These are phyloP conservation scores for Tipula confusa DNA, from an alignment of 2,888 invertebrate genomes.

Conservation along the genomic window DNA sequence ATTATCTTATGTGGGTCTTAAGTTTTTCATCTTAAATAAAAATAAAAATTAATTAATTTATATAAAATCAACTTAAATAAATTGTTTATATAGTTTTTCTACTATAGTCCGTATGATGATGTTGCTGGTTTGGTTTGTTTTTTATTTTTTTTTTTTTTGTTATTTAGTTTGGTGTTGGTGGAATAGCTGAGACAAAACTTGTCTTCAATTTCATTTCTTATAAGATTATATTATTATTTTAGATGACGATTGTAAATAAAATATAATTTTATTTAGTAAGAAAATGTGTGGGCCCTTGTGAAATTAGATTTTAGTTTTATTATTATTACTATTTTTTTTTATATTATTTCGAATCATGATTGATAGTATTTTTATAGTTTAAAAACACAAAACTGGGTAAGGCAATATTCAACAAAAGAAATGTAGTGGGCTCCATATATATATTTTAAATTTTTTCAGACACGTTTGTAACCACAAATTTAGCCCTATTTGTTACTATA, in stretches of 20 bases:
- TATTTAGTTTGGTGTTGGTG: conserved; percentile 3
- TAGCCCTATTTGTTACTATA: background rate
- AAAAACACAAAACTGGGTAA: background rate
- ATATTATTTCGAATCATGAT: conserved; percentile 20
- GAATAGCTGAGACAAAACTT: background rate
- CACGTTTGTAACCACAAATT: background rate
- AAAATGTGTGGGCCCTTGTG: conserved; percentile 20
- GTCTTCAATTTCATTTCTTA: background rate
- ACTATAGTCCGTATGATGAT: background rate
- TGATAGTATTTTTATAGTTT: background rate
- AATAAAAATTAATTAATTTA: background rate
- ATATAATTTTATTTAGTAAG: background rate
- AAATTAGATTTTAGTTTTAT: background rate
- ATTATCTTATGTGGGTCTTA: background rate
- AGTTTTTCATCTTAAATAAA: background rate
- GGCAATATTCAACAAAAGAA: background rate
- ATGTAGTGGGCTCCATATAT: background rate
- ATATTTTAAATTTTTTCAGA: background rate
- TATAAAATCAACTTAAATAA: background rate
- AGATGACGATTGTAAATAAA: background rate
- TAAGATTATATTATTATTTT: background rate
- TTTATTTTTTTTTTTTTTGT: too few relatives aligned
- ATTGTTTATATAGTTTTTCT: background rate
- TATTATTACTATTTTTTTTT: too few relatives aligned
- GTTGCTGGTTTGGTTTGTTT: background rate